Evolutionary conservation across 1,140 invertebrate species (phyloP).

Genomic region (Zaprionus inermis): DNA sequence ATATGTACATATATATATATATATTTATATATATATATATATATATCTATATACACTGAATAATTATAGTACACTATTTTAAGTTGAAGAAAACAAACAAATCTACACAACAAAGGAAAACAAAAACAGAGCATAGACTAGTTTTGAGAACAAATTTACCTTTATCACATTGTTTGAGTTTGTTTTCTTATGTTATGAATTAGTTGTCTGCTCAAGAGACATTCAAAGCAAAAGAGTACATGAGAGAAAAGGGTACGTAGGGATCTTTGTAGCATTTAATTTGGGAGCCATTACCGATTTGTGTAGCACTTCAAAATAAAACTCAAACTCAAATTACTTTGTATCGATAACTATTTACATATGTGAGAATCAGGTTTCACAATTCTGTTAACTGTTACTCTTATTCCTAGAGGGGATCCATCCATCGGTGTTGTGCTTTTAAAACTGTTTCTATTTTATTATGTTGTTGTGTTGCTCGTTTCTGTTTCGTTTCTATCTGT

Average conservation of each 20-base stretch:
- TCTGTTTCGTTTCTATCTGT: constrained; percentile 65
- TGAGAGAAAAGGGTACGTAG: constrained; percentile 21
- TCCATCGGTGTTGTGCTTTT: background rate
- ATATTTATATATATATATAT: constrained; percentile 16
- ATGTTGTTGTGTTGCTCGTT: constrained; percentile 58
- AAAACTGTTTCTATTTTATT: constrained; percentile 10
- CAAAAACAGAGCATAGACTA: constrained; percentile 13
- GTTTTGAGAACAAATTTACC: constrained; percentile 13
- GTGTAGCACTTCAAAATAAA: constrained; percentile 52
- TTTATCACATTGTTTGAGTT: constrained; percentile 24
- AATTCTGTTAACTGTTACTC: constrained; percentile 1
- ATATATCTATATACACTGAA: constrained; percentile 32
- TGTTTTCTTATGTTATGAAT: constrained; percentile 21
- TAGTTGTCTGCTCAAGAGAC: constrained; percentile 21
- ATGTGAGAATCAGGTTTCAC: constrained; percentile 1
- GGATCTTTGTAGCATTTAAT: constrained; percentile 45
- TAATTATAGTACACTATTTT: constrained; percentile 76
- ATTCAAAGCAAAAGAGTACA: background rate
- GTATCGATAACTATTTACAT: constrained; percentile 16
- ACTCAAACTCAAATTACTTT: constrained; percentile 31
- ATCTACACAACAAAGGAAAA: constrained; percentile 44
- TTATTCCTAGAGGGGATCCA: background rate
- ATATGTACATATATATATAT: constrained; percentile 2
- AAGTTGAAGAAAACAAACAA: constrained; percentile 59
- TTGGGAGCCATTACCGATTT: constrained; percentile 42